Percentiles rank a stretch among this genome's conserved stretches.
These are phyloP conservation scores for Lasiurus borealis DNA, from an alignment of 2,113 vertebrate species.

Conservation along the genomic window DNA sequence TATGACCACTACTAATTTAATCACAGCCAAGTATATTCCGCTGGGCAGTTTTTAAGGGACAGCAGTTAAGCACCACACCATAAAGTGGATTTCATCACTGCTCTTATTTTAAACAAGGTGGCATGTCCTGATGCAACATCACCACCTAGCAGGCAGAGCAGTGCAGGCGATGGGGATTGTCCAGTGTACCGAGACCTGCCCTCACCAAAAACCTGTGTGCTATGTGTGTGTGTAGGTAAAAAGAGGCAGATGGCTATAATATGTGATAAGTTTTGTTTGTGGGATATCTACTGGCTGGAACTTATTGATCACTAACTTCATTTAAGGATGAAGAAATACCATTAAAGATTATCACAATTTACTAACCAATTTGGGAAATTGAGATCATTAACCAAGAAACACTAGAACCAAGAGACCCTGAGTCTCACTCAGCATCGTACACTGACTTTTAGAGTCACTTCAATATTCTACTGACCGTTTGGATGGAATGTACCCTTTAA, in stretches of 20 bases:
- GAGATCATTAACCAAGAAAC: not conserved
- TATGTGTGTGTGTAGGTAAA: not conserved
- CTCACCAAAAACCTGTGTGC: not conserved
- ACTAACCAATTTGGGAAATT: not conserved
- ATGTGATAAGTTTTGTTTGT: not conserved
- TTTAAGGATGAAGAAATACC: not conserved
- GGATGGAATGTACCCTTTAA: constrained; percentile 72
- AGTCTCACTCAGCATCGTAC: constrained; percentile 55
- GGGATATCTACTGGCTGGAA: not conserved
- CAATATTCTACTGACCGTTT: constrained; percentile 28
- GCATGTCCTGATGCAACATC: not conserved
- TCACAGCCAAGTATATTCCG: not conserved
- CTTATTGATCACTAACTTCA: not conserved
- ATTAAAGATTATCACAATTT: constrained; percentile 2
- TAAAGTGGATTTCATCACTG: not conserved
- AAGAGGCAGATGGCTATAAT: not conserved
- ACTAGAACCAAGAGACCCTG: constrained; percentile 62
- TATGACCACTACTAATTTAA: not conserved
- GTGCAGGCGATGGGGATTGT: not conserved
- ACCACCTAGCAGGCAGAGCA: not conserved
- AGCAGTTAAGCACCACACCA: not conserved
- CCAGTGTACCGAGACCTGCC: not conserved
- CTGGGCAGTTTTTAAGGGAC: constrained; percentile 46
- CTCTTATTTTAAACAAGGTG: not conserved
- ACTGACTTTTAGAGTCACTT: constrained; percentile 74